Conservation (phyloP, 2,113 vertebrate species). For the Odontesthes bonariensis region DNA sequence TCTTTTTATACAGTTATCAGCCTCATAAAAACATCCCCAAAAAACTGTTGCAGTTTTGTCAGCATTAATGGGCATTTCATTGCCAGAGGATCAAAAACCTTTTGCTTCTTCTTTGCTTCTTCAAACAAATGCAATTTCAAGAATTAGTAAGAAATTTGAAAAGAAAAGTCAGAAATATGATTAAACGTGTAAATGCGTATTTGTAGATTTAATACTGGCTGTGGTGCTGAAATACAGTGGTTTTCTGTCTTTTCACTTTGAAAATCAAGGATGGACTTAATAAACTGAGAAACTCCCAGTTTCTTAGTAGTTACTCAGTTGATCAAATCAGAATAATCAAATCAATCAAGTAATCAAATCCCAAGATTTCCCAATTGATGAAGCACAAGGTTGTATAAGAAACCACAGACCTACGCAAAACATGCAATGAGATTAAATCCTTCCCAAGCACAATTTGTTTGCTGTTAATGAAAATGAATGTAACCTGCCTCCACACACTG, state of each 20-base stretch:
- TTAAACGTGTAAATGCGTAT: too few species aligned
- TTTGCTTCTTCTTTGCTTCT: too few species aligned
- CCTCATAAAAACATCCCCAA: too few species aligned
- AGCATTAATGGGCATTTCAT: too few species aligned
- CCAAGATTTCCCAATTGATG: constrained; percentile 54
- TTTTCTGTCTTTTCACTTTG: background rate
- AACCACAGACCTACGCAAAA: constrained; percentile 56
- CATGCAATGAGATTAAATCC: constrained; percentile 68
- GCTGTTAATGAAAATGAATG: constrained; percentile 71
- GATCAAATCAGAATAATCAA: constrained; percentile 63
- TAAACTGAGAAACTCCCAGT: background rate
- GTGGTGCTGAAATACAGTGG: background rate
- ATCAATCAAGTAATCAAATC: constrained; percentile 73
- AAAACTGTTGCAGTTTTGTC: too few species aligned
- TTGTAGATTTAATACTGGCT: too few species aligned
- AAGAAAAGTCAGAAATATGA: too few species aligned
- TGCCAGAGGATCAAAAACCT: too few species aligned
- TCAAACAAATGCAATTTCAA: too few species aligned
- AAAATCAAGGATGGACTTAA: constrained; percentile 4
- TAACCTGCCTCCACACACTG: constrained; percentile 40
- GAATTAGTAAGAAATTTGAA: too few species aligned
- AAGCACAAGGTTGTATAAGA: constrained; percentile 49
- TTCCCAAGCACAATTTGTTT: constrained; percentile 62
- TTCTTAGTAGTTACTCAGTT: constrained; percentile 41
- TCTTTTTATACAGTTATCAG: too few species aligned